phyloP scores from a whole-genome alignment of 2,113 vertebrate genomes.

The Otocyon megalotis region DNA sequence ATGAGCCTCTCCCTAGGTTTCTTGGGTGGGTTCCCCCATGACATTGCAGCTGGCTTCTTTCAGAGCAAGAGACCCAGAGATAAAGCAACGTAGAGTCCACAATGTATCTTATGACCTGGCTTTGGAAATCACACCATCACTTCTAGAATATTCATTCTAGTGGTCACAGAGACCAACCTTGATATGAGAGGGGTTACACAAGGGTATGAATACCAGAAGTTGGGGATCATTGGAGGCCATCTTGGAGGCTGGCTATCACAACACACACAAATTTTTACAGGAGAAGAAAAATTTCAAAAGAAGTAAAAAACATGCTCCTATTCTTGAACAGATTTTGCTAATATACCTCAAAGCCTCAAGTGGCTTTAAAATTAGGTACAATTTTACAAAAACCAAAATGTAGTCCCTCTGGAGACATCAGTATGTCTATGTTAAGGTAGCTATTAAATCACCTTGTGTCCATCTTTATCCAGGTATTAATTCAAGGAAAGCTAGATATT shows the following conservation, averaged over 20 bases:
- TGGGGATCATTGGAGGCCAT: neutral
- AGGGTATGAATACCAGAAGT: neutral
- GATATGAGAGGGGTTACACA: neutral
- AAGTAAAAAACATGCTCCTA: neutral
- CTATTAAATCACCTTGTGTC: neutral
- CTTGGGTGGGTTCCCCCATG: neutral
- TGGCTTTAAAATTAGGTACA: neutral
- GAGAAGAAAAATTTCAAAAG: neutral
- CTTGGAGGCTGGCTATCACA: neutral
- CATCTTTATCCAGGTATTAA: neutral
- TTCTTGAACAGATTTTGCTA: neutral
- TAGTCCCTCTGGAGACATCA: neutral
- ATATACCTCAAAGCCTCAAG: neutral
- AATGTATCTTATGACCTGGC: neutral
- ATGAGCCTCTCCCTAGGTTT: neutral
- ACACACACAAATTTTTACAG: neutral
- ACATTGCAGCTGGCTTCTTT: neutral
- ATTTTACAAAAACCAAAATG: neutral
- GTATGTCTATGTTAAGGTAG: neutral
- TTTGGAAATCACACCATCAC: neutral
- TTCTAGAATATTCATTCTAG: neutral
- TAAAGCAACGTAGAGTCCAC: neutral
- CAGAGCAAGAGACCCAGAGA: neutral
- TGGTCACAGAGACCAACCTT: neutral
- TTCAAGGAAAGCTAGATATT: neutral